A percentile compares a stretch with the other conserved stretches of the same genome.
These are phyloP conservation scores for Catocala fraxini DNA, from an alignment of 2,888 invertebrate species.

Conservation along the genomic window DNA sequence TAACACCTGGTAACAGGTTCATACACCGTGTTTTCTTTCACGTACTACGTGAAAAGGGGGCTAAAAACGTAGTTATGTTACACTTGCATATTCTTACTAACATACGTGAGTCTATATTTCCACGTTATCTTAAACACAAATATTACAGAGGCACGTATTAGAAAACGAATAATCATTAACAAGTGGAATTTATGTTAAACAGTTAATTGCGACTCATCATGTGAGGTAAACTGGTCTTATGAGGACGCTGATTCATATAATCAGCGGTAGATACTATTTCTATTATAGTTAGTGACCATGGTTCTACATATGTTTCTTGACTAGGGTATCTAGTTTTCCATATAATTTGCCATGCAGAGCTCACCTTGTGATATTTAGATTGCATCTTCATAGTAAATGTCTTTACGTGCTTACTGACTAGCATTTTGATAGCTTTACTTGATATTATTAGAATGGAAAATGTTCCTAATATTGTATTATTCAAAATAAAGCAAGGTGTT, in stretches of 20 bases:
- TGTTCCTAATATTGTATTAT: too few relatives aligned
- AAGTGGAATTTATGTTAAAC: constrained; percentile 57
- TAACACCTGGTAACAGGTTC: too few relatives aligned
- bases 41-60: too few relatives aligned
- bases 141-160: not conserved
- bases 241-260: constrained; percentile 43
- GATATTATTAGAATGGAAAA: too few relatives aligned
- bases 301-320: not conserved
- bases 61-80: too few relatives aligned
- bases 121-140: too few relatives aligned
- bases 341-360: not conserved
- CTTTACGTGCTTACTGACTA: not conserved
- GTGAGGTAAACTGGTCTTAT: constrained; percentile 54
- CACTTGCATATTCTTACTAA: too few relatives aligned
- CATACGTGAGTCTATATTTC: too few relatives aligned
- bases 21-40: too few relatives aligned
- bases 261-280: constrained; percentile 18
- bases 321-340: not conserved
- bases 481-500: too few relatives aligned
- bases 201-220: constrained; percentile 45
- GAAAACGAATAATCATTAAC: constrained; percentile 22
- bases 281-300: not conserved
- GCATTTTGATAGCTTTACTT: too few relatives aligned
- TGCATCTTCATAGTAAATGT: not conserved
- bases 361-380: not conserved